Conservation (phyloP, 2,797 vertebrate species). For the Harpia harpyja region DNA sequence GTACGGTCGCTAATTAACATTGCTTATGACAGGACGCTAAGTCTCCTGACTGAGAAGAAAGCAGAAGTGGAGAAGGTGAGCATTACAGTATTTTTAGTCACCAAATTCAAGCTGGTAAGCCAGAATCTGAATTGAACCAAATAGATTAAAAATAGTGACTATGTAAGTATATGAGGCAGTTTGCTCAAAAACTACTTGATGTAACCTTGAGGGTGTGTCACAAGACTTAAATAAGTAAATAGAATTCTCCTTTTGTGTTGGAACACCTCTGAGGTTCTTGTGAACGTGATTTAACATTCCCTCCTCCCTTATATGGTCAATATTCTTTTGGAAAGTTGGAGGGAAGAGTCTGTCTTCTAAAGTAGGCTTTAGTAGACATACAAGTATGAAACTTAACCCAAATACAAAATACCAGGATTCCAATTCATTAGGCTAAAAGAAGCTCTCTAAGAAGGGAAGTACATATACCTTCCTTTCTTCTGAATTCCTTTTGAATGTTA, state of each 20-base stretch:
- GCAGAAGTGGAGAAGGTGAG: constrained; percentile 91
- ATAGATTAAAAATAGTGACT: neutral
- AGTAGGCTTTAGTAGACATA: neutral
- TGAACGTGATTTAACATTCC: neutral
- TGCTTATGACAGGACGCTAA: constrained; percentile 83
- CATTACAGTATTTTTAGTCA: neutral
- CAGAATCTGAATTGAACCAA: neutral
- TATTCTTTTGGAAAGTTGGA: neutral
- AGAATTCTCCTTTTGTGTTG: neutral
- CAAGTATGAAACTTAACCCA: neutral
- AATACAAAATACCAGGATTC: neutral
- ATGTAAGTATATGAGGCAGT: neutral
- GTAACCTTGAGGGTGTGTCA: neutral
- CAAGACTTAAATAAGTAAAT: neutral
- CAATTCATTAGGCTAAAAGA: neutral
- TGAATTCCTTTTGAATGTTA: neutral
- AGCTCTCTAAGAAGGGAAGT: neutral
- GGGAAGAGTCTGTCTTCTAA: neutral
- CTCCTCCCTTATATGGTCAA: neutral
- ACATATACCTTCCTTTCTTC: neutral
- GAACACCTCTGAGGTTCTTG: neutral
- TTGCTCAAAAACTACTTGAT: neutral
- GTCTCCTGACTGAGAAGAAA: constrained; percentile 85
- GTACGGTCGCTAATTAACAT: constrained; percentile 84
- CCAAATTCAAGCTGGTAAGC: neutral